phyloP scores from a whole-genome alignment of 2,888 invertebrate genomes.

The Sialis fuliginosa region DNA sequence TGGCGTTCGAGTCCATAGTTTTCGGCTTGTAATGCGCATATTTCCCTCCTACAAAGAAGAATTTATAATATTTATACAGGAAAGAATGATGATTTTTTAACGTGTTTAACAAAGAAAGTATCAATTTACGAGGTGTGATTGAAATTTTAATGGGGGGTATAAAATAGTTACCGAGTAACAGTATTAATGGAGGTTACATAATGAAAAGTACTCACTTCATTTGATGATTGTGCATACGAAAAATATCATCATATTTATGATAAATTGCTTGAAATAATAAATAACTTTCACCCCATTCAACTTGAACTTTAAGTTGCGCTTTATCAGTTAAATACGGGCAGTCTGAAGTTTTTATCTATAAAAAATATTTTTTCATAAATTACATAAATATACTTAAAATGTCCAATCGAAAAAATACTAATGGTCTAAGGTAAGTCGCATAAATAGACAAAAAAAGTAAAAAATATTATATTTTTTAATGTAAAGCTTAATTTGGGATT shows the following conservation, averaged over 20 bases:
- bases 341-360: conserved; percentile 39
- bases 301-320: conserved; percentile 53
- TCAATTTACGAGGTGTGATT: no score
- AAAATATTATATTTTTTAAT: no score
- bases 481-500: no score
- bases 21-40: conserved; percentile 62
- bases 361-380: conserved; percentile 7
- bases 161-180: no score
- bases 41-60: conserved; percentile 42
- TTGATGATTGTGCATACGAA: conserved; percentile 62
- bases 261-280: conserved; percentile 65
- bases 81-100: no score
- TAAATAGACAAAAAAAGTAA: no score
- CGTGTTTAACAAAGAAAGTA: no score
- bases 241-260: conserved; percentile 68
- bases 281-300: conserved; percentile 71
- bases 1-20: conserved; percentile 68
- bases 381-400: no score
- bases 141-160: no score
- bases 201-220: conserved; percentile 41
- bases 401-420: no score
- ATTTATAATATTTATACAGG: neutral
- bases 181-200: no score
- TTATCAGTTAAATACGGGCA: conserved; percentile 54
- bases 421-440: no score